A percentile compares a stretch with the other conserved stretches of the same genome.
These are phyloP conservation scores for Latrodectus elegans DNA, from an alignment of 2,888 invertebrate genomes.

Conservation along the genomic window DNA sequence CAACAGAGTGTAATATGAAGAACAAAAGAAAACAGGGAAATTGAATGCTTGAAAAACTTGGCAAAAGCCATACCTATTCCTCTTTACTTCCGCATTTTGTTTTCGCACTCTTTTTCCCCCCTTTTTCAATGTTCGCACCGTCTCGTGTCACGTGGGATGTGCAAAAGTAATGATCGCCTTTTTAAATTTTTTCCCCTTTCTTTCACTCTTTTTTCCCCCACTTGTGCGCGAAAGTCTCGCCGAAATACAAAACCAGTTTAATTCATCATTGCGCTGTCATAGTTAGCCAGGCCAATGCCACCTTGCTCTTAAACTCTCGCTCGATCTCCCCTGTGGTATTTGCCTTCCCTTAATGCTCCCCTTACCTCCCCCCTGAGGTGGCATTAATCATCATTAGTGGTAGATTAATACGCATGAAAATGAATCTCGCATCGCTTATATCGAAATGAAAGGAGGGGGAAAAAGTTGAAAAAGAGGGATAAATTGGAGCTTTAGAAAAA, in stretches of 20 bases:
- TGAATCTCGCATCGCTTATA: slow-evolving; percentile 35
- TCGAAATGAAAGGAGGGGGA: neutral
- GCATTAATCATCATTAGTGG: slow-evolving; percentile 69
- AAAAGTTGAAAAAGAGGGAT: neutral
- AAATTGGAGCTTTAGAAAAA: slow-evolving; percentile 28
- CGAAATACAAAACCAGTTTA: slow-evolving; percentile 68
- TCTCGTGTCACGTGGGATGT: slow-evolving; percentile 59
- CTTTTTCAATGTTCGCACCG: slow-evolving; percentile 41
- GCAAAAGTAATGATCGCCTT: slow-evolving; percentile 61
- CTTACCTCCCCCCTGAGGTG: slow-evolving; percentile 9
- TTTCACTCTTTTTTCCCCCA: neutral
- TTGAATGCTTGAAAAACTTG: slow-evolving; percentile 48
- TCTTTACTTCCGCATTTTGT: neutral
- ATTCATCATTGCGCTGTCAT: slow-evolving; percentile 67
- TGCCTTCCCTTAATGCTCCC: neutral
- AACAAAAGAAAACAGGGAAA: slow-evolving; percentile 13
- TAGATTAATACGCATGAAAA: slow-evolving; percentile 67
- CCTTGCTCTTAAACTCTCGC: slow-evolving; percentile 27
- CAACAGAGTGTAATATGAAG: slow-evolving; percentile 3
- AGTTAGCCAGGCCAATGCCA: slow-evolving; percentile 36
- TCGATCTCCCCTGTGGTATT: slow-evolving; percentile 15
- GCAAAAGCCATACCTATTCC: slow-evolving; percentile 51
- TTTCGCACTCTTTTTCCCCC: slow-evolving; percentile 8
- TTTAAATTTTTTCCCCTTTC: slow-evolving; percentile 18
- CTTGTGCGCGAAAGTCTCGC: neutral